Evolutionary conservation across 1,140 invertebrate genomes (phyloP).

Genomic region (Drosophila bifasciata): DNA sequence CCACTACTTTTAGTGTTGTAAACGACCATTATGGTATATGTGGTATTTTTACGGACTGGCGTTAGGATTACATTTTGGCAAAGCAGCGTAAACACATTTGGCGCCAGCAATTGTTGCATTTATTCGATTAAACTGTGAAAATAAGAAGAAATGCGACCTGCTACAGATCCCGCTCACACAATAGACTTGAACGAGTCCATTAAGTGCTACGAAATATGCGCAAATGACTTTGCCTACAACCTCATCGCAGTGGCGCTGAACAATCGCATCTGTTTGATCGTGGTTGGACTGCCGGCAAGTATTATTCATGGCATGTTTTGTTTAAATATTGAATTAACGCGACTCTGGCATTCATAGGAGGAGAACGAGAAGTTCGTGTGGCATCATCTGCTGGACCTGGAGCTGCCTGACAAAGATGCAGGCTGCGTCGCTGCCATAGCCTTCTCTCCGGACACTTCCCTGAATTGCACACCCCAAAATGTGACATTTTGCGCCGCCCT

Average conservation of each 20-base stretch:
- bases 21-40: too few species aligned
- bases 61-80: too few species aligned
- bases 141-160: constrained; percentile 34
- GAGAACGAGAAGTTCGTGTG: constrained; percentile 71
- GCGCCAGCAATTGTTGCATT: constrained; percentile 29
- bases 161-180: constrained; percentile 48
- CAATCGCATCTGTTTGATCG: constrained; percentile 54
- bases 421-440: constrained; percentile 85
- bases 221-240: constrained; percentile 76
- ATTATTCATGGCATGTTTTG: background rate
- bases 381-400: constrained; percentile 83
- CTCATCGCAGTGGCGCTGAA: constrained; percentile 62
- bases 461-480: constrained; percentile 86
- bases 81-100: constrained; percentile 13
- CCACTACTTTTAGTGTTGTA: background rate
- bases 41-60: too few species aligned
- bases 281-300: constrained; percentile 72
- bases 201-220: constrained; percentile 65
- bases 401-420: constrained; percentile 81
- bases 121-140: background rate
- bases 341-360: constrained; percentile 42
- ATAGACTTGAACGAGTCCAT: constrained; percentile 58
- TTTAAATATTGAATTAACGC: background rate
- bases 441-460: constrained; percentile 87
- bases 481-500: constrained; percentile 86